These are phyloP conservation scores for Elaphurus davidianus DNA, from an alignment of 2,113 vertebrate genomes.

Conservation along the genomic window DNA sequence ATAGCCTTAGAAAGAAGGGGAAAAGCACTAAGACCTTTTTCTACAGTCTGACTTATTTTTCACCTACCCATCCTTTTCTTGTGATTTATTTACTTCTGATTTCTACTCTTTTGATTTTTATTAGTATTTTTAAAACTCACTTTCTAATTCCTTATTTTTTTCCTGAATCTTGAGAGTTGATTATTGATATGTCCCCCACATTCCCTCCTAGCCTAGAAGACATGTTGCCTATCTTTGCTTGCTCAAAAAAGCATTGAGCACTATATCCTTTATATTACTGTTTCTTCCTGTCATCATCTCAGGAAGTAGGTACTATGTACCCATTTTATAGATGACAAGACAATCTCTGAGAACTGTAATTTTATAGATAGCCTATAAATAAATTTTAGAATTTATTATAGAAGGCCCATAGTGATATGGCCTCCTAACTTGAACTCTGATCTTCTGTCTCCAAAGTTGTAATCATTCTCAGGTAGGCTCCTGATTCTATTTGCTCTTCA, in stretches of 20 bases:
- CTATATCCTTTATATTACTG: accelerated
- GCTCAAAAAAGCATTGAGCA: neutral
- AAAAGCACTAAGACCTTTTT: neutral
- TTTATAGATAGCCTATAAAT: neutral
- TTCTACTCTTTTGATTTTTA: neutral
- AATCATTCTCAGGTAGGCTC: neutral
- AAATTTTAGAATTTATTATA: neutral
- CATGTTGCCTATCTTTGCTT: neutral
- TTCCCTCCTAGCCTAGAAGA: neutral
- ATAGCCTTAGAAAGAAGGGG: neutral
- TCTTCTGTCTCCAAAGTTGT: neutral
- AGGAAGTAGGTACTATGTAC: neutral
- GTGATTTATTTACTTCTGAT: neutral
- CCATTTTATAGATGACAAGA: neutral
- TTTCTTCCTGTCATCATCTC: neutral
- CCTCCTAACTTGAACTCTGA: neutral
- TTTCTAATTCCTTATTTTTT: neutral
- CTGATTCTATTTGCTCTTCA: neutral
- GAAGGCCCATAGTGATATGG: neutral
- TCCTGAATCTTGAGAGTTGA: neutral
- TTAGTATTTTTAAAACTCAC: neutral
- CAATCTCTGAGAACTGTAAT: neutral
- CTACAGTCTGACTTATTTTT: neutral
- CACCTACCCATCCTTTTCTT: neutral
- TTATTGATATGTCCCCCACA: neutral